phyloP scores from a whole-genome alignment of 2,113 vertebrate species.

The Vombatus ursinus region DNA sequence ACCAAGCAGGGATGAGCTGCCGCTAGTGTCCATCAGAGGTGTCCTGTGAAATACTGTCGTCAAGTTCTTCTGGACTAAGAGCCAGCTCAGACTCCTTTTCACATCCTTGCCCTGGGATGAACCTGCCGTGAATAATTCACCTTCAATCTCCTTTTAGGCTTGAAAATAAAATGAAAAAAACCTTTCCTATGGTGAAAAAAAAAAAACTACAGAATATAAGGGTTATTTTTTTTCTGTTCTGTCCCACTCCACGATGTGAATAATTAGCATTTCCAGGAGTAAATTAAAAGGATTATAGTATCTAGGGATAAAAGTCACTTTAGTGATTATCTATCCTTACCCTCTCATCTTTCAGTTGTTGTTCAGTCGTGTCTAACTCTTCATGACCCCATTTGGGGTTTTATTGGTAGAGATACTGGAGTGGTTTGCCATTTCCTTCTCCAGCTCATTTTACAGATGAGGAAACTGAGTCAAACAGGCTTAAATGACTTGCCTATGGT shows the following conservation, averaged over 20 bases:
- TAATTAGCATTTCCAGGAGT: neutral
- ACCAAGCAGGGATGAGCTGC: constrained; percentile 21
- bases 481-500: neutral
- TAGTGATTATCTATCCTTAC: neutral
- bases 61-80: constrained; percentile 67
- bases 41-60: constrained; percentile 46
- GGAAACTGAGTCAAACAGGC: neutral
- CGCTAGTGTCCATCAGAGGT: constrained; percentile 59
- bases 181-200: neutral
- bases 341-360: neutral
- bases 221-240: neutral
- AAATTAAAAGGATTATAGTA: neutral
- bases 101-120: constrained; percentile 66
- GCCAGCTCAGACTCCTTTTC: constrained; percentile 65
- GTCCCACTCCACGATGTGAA: neutral
- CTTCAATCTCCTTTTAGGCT: constrained; percentile 57
- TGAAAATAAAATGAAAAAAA: neutral
- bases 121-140: constrained; percentile 72
- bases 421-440: neutral
- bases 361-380: too few relatives aligned
- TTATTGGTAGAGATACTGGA: too few relatives aligned
- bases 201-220: neutral
- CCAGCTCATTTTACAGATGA: neutral
- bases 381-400: too few relatives aligned
- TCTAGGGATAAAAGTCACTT: neutral